Evolutionary conservation across 2,888 invertebrate species (phyloP).

Genomic region (Eupithecia insigniata): DNA sequence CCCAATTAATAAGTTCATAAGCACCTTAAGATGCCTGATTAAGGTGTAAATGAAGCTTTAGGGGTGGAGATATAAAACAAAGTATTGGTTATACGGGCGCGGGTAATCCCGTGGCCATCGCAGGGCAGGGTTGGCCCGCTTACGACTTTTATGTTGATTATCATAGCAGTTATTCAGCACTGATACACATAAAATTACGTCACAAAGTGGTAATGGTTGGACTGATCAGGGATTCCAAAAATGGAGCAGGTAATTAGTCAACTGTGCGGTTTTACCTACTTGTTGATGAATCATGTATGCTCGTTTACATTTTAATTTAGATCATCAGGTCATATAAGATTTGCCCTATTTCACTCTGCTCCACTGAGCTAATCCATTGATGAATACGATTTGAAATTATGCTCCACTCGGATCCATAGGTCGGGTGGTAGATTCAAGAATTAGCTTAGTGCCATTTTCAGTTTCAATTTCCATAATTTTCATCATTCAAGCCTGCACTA

Average conservation of each 20-base stretch:
- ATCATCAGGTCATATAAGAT: neutral
- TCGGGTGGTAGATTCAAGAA: neutral
- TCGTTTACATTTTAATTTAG: neutral
- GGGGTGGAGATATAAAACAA: slow-evolving; percentile 32
- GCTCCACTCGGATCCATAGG: neutral
- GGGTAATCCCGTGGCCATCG: slow-evolving; percentile 26
- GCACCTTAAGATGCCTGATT: slow-evolving; percentile 8
- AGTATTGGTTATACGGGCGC: slow-evolving; percentile 30
- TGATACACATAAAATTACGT: slow-evolving; percentile 12
- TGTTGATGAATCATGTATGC: neutral
- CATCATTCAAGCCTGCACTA: neutral
- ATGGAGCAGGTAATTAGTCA: neutral
- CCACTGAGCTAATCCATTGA: neutral
- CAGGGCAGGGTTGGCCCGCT: slow-evolving; percentile 22
- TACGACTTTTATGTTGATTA: slow-evolving; percentile 11
- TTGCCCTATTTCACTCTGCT: neutral
- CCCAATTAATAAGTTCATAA: neutral
- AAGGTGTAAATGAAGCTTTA: slow-evolving; percentile 4
- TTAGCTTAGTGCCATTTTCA: neutral
- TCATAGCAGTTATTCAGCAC: slow-evolving; percentile 6
- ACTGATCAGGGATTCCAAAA: slow-evolving; percentile 2
- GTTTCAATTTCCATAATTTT: neutral
- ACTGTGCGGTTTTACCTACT: neutral
- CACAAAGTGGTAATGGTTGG: slow-evolving; percentile 5
- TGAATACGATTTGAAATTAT: neutral